Evolutionary conservation across 2,888 invertebrate species (phyloP).

Genomic region (Dysmachus trigonus): DNA sequence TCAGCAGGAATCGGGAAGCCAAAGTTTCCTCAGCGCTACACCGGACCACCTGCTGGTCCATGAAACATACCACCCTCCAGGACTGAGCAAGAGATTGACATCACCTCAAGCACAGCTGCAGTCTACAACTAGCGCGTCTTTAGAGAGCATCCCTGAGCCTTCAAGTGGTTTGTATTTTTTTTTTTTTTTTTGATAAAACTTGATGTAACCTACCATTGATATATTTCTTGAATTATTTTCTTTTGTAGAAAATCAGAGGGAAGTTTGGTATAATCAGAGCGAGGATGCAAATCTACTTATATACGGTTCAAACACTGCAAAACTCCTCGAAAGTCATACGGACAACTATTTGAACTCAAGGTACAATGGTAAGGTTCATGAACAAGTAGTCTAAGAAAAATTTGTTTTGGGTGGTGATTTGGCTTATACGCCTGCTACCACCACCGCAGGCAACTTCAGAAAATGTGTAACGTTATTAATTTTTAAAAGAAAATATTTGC

Average conservation of each 20-base stretch:
- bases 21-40: constrained; percentile 46
- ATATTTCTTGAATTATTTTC: not conserved
- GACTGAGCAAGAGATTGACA: constrained; percentile 47
- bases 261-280: constrained; percentile 56
- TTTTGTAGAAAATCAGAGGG: constrained; percentile 48
- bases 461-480: constrained; percentile 19
- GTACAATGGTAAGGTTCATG: constrained; percentile 62
- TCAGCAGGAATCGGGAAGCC: constrained; percentile 36
- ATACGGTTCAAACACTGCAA: constrained; percentile 56
- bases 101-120: constrained; percentile 29
- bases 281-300: constrained; percentile 54
- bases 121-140: not conserved
- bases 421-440: not conserved
- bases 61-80: constrained; percentile 50
- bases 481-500: constrained; percentile 30
- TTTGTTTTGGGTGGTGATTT: not conserved
- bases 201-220: not conserved
- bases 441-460: not conserved
- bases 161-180: constrained; percentile 46
- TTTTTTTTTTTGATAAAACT: not conserved
- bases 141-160: constrained; percentile 39
- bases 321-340: constrained; percentile 55
- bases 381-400: constrained; percentile 4
- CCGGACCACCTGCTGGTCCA: constrained; percentile 53
- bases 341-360: constrained; percentile 63